Conservation (phyloP, 2,113 vertebrate species). For the Festucalex cinctus region DNA sequence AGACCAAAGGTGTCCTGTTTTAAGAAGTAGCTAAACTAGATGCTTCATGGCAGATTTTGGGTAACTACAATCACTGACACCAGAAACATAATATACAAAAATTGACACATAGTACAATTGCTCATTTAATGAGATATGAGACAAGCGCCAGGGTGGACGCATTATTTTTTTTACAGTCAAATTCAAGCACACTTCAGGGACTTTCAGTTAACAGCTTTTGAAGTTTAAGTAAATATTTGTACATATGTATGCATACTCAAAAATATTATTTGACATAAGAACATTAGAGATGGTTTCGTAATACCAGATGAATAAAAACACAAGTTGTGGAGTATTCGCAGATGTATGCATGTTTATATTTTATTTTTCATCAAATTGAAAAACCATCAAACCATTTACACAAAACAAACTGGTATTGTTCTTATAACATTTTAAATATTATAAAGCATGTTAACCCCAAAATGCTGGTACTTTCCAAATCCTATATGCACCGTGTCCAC, state of each 20-base stretch:
- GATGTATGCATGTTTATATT: not conserved
- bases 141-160: too few relatives aligned
- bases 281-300: not conserved
- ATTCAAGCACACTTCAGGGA: too few relatives aligned
- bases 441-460: not conserved
- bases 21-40: conserved; percentile 1
- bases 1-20: not conserved
- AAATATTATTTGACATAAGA: not conserved
- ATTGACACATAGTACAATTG: too few relatives aligned
- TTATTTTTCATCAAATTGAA: not conserved
- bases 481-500: not conserved
- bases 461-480: not conserved
- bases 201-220: too few relatives aligned
- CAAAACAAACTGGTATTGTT: not conserved
- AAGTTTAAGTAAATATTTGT: not conserved
- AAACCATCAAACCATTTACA: not conserved
- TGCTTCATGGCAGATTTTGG: not conserved
- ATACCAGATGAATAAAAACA: not conserved
- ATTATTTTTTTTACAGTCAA: too few relatives aligned
- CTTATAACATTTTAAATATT: not conserved
- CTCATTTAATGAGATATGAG: too few relatives aligned
- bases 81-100: not conserved
- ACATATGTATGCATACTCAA: not conserved
- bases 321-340: not conserved
- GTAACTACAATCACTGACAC: not conserved